Conservation (phyloP, 2,888 invertebrate genomes). For the Arrhopalites spinosus region DNA sequence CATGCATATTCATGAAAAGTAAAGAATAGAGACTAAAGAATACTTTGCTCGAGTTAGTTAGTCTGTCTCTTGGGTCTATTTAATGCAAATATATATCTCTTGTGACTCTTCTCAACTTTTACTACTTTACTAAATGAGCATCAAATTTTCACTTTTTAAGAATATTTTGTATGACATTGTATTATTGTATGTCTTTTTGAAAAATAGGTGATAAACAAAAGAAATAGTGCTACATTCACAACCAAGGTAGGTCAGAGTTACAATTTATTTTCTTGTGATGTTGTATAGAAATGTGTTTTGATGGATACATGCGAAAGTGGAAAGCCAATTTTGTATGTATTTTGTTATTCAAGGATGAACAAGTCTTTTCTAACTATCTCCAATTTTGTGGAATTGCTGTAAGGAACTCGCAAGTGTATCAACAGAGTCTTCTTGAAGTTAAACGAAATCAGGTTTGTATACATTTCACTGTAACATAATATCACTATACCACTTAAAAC, state of each 20-base stretch:
- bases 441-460: slow-evolving; percentile 80
- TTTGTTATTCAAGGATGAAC: too few relatives aligned
- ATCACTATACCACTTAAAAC: too few relatives aligned
- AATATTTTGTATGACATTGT: slow-evolving; percentile 10
- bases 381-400: slow-evolving; percentile 96
- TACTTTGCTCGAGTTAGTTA: not conserved
- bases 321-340: too few relatives aligned
- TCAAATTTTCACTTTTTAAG: slow-evolving; percentile 39
- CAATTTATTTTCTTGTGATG: too few relatives aligned
- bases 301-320: too few relatives aligned
- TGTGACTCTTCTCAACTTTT: not conserved
- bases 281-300: too few relatives aligned
- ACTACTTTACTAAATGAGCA: not conserved
- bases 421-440: slow-evolving; percentile 91
- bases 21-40: too few relatives aligned
- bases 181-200: slow-evolving; percentile 39
- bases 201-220: slow-evolving; percentile 82
- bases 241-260: too few relatives aligned
- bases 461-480: slow-evolving; percentile 37
- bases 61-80: not conserved
- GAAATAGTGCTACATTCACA: slow-evolving; percentile 82
- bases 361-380: slow-evolving; percentile 88
- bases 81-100: not conserved
- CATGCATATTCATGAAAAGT: too few relatives aligned
- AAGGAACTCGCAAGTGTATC: slow-evolving; percentile 93